phyloP scores from a whole-genome alignment of 2,888 invertebrate species.

The Nyleta sp. region DNA sequence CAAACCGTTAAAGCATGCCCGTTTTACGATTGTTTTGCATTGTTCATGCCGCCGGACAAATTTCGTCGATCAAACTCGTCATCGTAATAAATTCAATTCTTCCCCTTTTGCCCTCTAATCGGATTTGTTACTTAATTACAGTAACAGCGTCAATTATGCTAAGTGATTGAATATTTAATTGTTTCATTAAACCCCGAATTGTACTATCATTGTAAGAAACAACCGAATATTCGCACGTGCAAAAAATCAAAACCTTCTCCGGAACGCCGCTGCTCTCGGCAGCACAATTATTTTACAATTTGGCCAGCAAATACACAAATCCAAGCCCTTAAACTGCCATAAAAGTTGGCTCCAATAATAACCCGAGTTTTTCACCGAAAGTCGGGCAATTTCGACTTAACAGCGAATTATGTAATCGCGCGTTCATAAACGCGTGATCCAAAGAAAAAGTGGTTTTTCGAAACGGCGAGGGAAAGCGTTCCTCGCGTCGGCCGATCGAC shows the following conservation, averaged over 20 bases:
- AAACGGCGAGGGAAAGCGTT: conserved; percentile 56
- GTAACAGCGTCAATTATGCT: too few relatives aligned
- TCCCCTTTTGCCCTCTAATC: too few relatives aligned
- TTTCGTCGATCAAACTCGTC: conserved; percentile 5
- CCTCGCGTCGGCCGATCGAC: conserved; percentile 40
- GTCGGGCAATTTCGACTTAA: background rate
- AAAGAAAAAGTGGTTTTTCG: conserved; percentile 36
- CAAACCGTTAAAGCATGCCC: conserved; percentile 38
- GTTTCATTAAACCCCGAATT: too few relatives aligned
- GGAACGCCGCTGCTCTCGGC: background rate
- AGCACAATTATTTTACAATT: conserved; percentile 8
- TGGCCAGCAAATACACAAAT: conserved; percentile 11
- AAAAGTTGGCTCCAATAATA: conserved; percentile 2
- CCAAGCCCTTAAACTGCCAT: conserved; percentile 3
- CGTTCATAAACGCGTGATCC: background rate
- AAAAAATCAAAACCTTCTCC: background rate
- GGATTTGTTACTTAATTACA: background rate
- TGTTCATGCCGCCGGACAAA: conserved; percentile 16
- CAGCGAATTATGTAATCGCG: conserved; percentile 19
- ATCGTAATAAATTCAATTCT: background rate
- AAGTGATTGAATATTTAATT: too few relatives aligned
- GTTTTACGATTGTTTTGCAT: conserved; percentile 45
- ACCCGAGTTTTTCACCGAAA: background rate
- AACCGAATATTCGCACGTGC: too few relatives aligned
- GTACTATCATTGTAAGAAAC: too few relatives aligned